These are phyloP conservation scores for Pseudomyrmex gracilis DNA, from an alignment of 1,140 invertebrate genomes.

Conservation along the genomic window DNA sequence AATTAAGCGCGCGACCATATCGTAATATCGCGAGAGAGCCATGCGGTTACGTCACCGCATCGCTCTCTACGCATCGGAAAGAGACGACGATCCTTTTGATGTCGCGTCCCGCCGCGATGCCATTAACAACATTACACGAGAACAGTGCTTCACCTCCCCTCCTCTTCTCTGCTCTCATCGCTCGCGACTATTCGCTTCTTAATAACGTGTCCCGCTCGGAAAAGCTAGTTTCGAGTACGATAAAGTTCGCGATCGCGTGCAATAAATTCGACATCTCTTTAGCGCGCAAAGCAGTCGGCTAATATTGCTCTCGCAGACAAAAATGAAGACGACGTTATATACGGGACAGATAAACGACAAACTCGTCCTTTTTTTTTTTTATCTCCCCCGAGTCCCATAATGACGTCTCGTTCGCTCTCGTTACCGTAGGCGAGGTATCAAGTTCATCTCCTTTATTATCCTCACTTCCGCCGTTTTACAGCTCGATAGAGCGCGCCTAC, in stretches of 20 bases:
- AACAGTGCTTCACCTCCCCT: not conserved
- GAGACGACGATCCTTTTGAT: slow-evolving; percentile 78
- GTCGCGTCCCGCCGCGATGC: slow-evolving; percentile 68
- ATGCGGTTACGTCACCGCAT: slow-evolving; percentile 73
- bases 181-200: not conserved
- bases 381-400: slow-evolving; percentile 13
- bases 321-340: not conserved
- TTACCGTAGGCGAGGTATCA: not conserved
- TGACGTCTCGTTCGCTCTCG: not conserved
- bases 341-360: not conserved
- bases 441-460: slow-evolving; percentile 30
- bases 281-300: not conserved
- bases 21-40: slow-evolving; percentile 72
- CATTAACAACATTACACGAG: slow-evolving; percentile 71
- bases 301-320: not conserved
- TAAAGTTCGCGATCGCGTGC: not conserved
- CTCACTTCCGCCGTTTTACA: slow-evolving; percentile 15
- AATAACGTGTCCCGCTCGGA: not conserved
- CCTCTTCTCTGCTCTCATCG: not conserved
- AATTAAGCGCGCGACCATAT: slow-evolving; percentile 73
- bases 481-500: not conserved
- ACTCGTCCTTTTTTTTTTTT: not conserved
- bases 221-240: slow-evolving; percentile 8
- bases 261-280: slow-evolving; percentile 6
- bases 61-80: slow-evolving; percentile 67